Base-by-base conservation (phyloP, 2,888 invertebrate species). In the Dolichopus griseipennis region DNA sequence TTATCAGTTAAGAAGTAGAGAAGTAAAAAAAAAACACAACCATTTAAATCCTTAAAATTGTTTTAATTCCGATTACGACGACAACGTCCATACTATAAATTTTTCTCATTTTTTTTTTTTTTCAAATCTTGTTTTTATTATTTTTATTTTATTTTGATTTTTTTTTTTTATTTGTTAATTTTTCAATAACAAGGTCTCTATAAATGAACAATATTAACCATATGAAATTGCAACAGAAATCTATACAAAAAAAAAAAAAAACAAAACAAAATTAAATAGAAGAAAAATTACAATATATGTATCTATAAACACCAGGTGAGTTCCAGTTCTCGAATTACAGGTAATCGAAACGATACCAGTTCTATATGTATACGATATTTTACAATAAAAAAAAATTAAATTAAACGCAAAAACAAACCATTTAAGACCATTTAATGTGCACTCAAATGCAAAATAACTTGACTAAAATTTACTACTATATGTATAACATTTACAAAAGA, bases 31-130 rank as follows among this genome's bases (percentile, higher is more conserved):
- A 41, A 41, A 41, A 27, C 2, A 27, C 27, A 37, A 15, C 52
- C 52, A 52, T 52, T 52, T 52, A 52, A 52, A 52, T 52, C 52
- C 52, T 52, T 52, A 52, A 52, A 52, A 52, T 52, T 52, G 18
- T 52, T 52, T 52, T 52, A 52, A 52, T 52, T 52, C 52, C 15
- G 52, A 52, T 52, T 52, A 52, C 18, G 52, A 52, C n/a, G 5
- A 52, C 18, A 6, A 18, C 52, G 15, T 18, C 18, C 18, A 52
- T 52, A 52, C 15, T 52, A 52, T 52, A 18, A 52, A n/a, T 52
- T 52, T 52, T n/a, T 37, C 37, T 37, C 12, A 37, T 37, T 37
- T 37, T 27, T 27, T 27, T 27, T 37, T 37, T 37, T 27, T 27
- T 27, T 27, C 8, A 37, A 37, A 37, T 37, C 37, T 37, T 10